Conservation (phyloP, 2,797 vertebrate genomes). For the Rachycentron canadum region DNA sequence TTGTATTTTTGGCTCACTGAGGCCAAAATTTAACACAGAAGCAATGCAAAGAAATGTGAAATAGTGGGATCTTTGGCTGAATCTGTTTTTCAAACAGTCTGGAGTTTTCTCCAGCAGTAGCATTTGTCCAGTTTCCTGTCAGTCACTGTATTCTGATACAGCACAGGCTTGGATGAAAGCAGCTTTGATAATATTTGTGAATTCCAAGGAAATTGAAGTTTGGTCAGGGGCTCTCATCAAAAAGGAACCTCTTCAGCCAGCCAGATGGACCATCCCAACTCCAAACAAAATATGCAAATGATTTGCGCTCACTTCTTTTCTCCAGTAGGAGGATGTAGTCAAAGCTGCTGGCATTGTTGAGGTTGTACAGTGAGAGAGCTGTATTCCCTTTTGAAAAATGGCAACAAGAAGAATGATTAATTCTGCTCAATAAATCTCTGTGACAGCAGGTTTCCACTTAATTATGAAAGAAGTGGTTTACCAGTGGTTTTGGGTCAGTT, state of each 20-base stretch:
- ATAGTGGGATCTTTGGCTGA: neutral
- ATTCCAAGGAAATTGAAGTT: constrained; percentile 60
- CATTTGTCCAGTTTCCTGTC: constrained; percentile 45
- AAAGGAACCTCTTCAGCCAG: constrained; percentile 33
- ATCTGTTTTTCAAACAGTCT: constrained; percentile 14
- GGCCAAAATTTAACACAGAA: constrained; percentile 16
- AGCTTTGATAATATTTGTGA: constrained; percentile 52
- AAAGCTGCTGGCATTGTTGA: constrained; percentile 1
- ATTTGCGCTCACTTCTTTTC: constrained; percentile 34
- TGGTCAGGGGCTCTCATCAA: constrained; percentile 37
- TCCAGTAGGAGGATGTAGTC: constrained; percentile 2
- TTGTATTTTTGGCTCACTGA: constrained; percentile 14
- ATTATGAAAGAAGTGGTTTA: neutral
- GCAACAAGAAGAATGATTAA: neutral
- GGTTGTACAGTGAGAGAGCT: neutral
- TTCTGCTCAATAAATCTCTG: constrained; percentile 6
- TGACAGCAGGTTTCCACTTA: constrained; percentile 15
- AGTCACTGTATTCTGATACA: constrained; percentile 39
- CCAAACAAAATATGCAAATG: constrained; percentile 64
- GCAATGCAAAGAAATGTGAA: constrained; percentile 1
- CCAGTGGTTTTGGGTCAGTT: constrained; percentile 4
- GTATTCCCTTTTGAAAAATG: neutral
- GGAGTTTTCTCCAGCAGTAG: constrained; percentile 13
- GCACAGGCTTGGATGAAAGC: constrained; percentile 39
- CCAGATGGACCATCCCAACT: constrained; percentile 38